Conservation (phyloP, 2,797 vertebrate species). For the Bradypus variegatus region DNA sequence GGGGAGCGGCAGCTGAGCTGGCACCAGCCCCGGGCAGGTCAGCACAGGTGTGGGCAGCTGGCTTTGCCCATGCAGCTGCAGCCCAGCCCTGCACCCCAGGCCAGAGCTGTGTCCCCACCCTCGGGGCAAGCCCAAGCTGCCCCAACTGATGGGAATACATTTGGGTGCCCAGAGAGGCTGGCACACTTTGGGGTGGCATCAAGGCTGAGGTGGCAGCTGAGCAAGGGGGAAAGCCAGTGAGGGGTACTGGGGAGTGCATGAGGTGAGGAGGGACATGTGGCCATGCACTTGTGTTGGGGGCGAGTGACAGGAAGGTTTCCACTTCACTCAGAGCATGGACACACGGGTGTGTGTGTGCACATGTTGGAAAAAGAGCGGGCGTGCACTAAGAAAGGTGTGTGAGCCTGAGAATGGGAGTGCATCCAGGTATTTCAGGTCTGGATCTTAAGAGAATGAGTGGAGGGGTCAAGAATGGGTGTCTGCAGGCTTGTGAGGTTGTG, state of each 20-base stretch:
- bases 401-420: too few species aligned
- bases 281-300: fast-evolving
- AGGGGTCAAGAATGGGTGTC: neutral
- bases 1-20: neutral
- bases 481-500: neutral
- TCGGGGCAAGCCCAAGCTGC: neutral
- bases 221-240: neutral
- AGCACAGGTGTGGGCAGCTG: constrained; percentile 14
- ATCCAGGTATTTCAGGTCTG: neutral
- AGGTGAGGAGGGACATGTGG: fast-evolving
- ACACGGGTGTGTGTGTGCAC: neutral
- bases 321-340: neutral
- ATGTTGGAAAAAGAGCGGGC: neutral
- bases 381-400: neutral
- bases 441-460: neutral
- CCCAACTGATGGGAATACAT: neutral
- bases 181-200: neutral
- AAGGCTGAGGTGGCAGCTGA: neutral
- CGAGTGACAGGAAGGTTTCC: neutral
- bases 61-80: neutral
- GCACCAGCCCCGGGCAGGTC: constrained; percentile 33
- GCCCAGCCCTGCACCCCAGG: neutral
- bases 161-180: neutral
- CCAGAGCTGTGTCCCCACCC: neutral
- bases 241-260: too few species aligned